phyloP scores from a whole-genome alignment of 2,888 invertebrate genomes.

The Epistrophe grossulariae region DNA sequence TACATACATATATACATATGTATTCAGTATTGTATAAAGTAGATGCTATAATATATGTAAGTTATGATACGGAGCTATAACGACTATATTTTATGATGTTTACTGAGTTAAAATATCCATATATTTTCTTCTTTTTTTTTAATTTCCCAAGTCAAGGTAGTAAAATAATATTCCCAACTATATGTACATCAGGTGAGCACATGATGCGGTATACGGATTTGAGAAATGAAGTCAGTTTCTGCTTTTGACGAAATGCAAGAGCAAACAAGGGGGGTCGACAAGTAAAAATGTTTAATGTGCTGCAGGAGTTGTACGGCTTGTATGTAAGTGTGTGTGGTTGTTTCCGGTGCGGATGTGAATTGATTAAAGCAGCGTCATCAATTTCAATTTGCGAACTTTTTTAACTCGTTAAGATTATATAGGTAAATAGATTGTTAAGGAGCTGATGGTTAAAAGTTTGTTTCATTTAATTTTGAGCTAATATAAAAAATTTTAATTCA shows the following conservation, averaged over 20 bases:
- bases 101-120: conserved; percentile 7
- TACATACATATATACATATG: too few species aligned
- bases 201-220: background rate
- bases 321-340: background rate
- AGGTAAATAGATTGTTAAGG: too few species aligned
- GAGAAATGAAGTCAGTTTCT: conserved; percentile 17
- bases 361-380: conserved; percentile 10
- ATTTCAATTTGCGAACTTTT: conserved; percentile 20
- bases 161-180: background rate
- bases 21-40: too few species aligned
- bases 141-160: background rate
- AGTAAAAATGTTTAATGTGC: conserved; percentile 6
- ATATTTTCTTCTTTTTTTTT: background rate
- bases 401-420: conserved; percentile 2
- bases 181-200: background rate
- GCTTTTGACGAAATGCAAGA: conserved; percentile 22
- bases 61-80: background rate
- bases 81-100: conserved; percentile 8
- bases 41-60: too few species aligned
- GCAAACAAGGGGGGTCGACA: background rate
- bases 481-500: background rate
- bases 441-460: background rate
- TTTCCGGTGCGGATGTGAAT: conserved; percentile 1
- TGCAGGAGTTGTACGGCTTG: background rate
- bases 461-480: background rate